Conservation (phyloP, 2,113 vertebrate genomes). For the Platysteira castanea region DNA sequence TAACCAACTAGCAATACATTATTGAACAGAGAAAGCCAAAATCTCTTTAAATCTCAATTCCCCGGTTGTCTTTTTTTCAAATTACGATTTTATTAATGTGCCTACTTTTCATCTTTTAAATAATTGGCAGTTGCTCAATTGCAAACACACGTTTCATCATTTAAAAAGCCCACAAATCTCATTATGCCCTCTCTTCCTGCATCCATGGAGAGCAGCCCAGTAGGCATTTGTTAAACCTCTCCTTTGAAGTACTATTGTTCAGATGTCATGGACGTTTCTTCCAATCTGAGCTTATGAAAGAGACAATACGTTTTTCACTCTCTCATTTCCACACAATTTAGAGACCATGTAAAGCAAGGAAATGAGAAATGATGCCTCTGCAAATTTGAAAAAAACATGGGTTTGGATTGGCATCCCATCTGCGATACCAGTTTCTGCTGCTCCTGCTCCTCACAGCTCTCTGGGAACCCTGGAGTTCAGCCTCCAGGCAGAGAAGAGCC, state of each 20-base stretch:
- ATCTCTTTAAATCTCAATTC: not conserved
- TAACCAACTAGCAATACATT: not conserved
- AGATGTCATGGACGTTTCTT: not conserved
- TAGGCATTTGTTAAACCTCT: not conserved
- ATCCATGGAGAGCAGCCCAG: not conserved
- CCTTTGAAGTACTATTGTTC: not conserved
- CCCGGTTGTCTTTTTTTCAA: not conserved
- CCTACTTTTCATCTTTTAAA: not conserved
- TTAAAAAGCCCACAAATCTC: not conserved
- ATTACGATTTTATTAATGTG: not conserved
- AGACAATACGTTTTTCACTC: accelerated
- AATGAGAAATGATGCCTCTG: not conserved
- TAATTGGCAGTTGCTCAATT: not conserved
- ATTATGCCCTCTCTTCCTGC: not conserved
- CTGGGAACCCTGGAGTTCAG: not conserved
- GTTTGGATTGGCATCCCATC: not conserved
- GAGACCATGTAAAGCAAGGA: not conserved
- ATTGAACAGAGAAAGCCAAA: not conserved
- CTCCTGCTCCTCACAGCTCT: not conserved
- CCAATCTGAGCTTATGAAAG: not conserved
- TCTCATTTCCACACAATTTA: not conserved
- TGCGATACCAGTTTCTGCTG: not conserved
- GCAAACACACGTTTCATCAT: not conserved
- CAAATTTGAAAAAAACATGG: not conserved
- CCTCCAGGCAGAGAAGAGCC: not conserved